Conservation (phyloP, 2,797 vertebrate species). For the Darevskia nairensis region DNA sequence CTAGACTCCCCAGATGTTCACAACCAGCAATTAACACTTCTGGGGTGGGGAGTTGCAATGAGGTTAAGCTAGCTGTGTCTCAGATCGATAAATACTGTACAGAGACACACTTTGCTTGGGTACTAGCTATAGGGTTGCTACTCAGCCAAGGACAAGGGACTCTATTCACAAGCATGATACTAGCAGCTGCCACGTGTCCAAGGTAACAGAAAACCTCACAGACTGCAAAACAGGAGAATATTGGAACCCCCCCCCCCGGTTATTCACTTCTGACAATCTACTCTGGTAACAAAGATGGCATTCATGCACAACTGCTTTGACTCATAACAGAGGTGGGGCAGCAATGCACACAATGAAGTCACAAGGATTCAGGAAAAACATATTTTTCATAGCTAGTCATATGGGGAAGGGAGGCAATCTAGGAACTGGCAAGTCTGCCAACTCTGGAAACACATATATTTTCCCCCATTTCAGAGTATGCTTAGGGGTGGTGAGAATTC, state of each 20-base stretch:
- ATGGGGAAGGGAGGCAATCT: neutral
- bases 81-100: neutral
- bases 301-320: neutral
- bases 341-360: conserved; percentile 39
- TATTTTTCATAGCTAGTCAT: neutral
- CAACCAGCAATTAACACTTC: conserved; percentile 13
- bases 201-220: conserved; percentile 49
- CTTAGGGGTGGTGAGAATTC: neutral
- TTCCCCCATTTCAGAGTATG: neutral
- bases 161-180: conserved; percentile 60
- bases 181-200: conserved; percentile 58
- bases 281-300: neutral
- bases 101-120: conserved; percentile 22
- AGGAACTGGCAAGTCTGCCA: neutral
- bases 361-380: conserved; percentile 25
- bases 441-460: neutral
- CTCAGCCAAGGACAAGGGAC: conserved; percentile 66
- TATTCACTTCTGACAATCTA: conserved; percentile 21
- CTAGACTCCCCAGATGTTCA: neutral
- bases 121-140: conserved; percentile 34
- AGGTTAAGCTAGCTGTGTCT: conserved; percentile 30
- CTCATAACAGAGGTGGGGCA: conserved; percentile 14
- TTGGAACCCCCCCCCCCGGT: conserved; percentile 8
- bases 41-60: neutral
- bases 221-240: conserved; percentile 37